phyloP scores from a whole-genome alignment of 2,888 invertebrate species.

The Empis livida region DNA sequence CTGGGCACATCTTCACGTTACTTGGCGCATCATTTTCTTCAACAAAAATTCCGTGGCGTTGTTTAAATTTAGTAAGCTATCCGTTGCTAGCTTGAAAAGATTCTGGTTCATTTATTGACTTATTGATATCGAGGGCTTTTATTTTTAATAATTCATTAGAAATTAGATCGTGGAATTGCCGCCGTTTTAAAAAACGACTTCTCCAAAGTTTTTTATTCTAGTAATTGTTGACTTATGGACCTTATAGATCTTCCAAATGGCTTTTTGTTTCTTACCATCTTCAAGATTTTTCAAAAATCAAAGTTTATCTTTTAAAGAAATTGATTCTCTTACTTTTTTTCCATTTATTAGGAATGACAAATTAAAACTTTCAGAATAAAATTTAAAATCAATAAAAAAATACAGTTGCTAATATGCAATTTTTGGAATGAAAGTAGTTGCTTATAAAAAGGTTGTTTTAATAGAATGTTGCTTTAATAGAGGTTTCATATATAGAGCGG shows the following conservation, averaged over 20 bases:
- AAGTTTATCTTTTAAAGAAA: neutral
- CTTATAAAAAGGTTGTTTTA: neutral
- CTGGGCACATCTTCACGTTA: neutral
- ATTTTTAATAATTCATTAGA: neutral
- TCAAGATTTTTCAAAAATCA: conserved; percentile 1
- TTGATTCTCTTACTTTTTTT: neutral
- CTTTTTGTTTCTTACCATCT: too few species aligned
- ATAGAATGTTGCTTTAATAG: neutral
- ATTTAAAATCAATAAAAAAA: neutral
- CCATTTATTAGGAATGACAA: neutral
- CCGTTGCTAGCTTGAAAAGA: neutral
- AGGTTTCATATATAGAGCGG: neutral
- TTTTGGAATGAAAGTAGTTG: neutral
- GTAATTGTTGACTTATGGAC: neutral
- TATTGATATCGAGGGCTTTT: neutral
- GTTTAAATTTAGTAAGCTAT: neutral
- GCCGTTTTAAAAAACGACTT: neutral
- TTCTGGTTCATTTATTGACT: neutral
- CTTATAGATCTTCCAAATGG: too few species aligned
- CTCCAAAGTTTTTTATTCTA: neutral
- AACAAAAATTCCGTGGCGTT: too few species aligned
- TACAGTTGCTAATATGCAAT: neutral
- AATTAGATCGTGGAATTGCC: neutral
- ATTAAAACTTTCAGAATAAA: too few species aligned
- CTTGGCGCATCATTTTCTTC: too few species aligned